These are phyloP conservation scores for Neodiprion pinetum DNA, from an alignment of 1,140 invertebrate species.

Conservation along the genomic window DNA sequence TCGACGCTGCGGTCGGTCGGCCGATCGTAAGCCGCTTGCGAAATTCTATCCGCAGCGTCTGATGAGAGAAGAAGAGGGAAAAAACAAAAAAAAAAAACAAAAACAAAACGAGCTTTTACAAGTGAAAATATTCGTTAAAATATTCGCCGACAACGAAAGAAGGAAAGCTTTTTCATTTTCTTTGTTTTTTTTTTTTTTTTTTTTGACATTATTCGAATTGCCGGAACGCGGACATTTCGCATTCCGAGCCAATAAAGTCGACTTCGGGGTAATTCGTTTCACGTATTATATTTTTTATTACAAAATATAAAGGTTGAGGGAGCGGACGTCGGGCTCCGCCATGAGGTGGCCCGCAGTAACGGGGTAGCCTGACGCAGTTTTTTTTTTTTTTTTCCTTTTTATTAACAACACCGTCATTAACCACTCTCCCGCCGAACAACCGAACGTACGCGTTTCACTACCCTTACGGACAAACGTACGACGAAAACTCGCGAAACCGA, in stretches of 20 bases:
- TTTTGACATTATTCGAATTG: too few species aligned
- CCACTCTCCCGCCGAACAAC: slow-evolving; percentile 37
- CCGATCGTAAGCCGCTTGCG: too few species aligned
- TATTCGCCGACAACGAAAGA: too few species aligned
- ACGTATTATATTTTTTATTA: background rate
- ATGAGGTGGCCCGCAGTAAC: slow-evolving; percentile 60
- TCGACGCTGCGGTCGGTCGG: too few species aligned
- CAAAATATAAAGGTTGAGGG: slow-evolving; percentile 27
- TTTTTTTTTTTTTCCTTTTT: slow-evolving; percentile 42
- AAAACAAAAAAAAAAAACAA: too few species aligned
- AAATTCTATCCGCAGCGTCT: too few species aligned
- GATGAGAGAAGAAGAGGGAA: too few species aligned
- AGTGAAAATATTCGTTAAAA: too few species aligned
- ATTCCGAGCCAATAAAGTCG: background rate
- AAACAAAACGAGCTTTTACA: too few species aligned
- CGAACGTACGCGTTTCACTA: slow-evolving; percentile 1
- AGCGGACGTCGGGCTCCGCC: slow-evolving; percentile 51
- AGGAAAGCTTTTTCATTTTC: too few species aligned
- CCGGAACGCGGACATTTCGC: too few species aligned
- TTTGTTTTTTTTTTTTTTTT: too few species aligned
- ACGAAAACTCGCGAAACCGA: slow-evolving; percentile 6
- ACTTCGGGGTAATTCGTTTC: background rate
- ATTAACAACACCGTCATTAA: slow-evolving; percentile 49
- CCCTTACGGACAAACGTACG: background rate
- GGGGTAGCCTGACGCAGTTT: slow-evolving; percentile 59